These are phyloP conservation scores for Mellivora capensis DNA, from an alignment of 2,113 vertebrate genomes.

Conservation along the genomic window DNA sequence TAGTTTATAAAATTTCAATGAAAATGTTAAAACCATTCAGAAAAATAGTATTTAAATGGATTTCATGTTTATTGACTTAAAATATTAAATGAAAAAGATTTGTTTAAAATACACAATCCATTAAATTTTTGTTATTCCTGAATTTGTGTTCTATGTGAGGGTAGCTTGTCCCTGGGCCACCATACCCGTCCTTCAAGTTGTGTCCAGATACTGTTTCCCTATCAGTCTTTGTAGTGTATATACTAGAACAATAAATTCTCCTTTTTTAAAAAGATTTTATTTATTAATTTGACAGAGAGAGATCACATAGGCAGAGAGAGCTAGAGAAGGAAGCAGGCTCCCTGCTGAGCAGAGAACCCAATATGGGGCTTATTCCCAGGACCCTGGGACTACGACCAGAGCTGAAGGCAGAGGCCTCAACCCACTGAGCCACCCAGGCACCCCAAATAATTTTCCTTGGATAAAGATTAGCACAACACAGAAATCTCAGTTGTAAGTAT, in stretches of 20 bases:
- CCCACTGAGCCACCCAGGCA: too few relatives aligned
- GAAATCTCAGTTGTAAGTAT: background rate
- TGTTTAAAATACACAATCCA: background rate
- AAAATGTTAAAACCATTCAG: background rate
- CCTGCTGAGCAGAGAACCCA: too few relatives aligned
- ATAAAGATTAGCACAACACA: background rate
- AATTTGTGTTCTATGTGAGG: background rate
- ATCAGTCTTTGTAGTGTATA: background rate
- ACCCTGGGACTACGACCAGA: too few relatives aligned
- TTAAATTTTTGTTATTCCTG: background rate
- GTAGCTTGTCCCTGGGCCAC: background rate
- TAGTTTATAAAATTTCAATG: background rate
- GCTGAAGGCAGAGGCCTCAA: too few relatives aligned
- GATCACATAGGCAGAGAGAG: too few relatives aligned
- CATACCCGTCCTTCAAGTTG: background rate
- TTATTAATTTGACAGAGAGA: too few relatives aligned
- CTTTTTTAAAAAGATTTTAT: background rate
- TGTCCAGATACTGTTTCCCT: background rate
- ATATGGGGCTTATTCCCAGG: too few relatives aligned
- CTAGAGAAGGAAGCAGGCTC: too few relatives aligned
- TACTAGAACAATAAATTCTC: background rate
- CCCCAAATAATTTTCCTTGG: background rate
- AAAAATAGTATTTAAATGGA: background rate
- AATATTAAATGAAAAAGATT: background rate
- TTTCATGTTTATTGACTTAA: conserved; percentile 10